These are phyloP conservation scores for Eurytoma adleriae DNA, from an alignment of 2,888 invertebrate species.

Conservation along the genomic window DNA sequence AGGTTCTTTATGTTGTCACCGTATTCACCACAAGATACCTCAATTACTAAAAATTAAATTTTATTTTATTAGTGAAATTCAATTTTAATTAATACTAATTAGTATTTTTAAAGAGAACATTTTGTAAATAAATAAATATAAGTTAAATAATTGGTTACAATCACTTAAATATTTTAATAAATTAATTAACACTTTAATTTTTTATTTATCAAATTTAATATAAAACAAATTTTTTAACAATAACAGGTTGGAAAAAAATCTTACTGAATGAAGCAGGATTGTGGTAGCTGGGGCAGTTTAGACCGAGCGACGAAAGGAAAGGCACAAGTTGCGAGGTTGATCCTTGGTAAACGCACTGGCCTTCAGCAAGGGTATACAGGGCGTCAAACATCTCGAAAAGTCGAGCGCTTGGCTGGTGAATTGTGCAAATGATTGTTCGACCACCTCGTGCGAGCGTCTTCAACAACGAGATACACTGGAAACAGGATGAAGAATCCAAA, in stretches of 20 bases:
- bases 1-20: constrained; percentile 92
- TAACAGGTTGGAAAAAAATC: constrained; percentile 58
- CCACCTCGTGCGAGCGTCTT: constrained; percentile 94
- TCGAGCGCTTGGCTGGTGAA: constrained; percentile 97
- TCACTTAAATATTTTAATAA: too few relatives aligned
- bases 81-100: too few relatives aligned
- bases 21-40: constrained; percentile 97
- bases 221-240: background rate
- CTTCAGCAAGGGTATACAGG: constrained; percentile 94
- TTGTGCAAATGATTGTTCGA: constrained; percentile 95
- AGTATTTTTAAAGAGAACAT: background rate
- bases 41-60: constrained; percentile 82
- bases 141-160: too few relatives aligned
- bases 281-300: constrained; percentile 96
- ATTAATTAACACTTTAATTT: too few relatives aligned
- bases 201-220: background rate
- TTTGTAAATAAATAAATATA: background rate
- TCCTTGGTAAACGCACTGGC: constrained; percentile 96
- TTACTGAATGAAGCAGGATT: constrained; percentile 95
- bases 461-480: constrained; percentile 93
- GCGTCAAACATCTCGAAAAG: constrained; percentile 98
- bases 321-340: constrained; percentile 90
- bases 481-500: constrained; percentile 95
- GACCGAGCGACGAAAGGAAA: constrained; percentile 86
- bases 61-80: too few relatives aligned